Conservation (phyloP, 2,797 vertebrate species). For the Malurus leucopterus region DNA sequence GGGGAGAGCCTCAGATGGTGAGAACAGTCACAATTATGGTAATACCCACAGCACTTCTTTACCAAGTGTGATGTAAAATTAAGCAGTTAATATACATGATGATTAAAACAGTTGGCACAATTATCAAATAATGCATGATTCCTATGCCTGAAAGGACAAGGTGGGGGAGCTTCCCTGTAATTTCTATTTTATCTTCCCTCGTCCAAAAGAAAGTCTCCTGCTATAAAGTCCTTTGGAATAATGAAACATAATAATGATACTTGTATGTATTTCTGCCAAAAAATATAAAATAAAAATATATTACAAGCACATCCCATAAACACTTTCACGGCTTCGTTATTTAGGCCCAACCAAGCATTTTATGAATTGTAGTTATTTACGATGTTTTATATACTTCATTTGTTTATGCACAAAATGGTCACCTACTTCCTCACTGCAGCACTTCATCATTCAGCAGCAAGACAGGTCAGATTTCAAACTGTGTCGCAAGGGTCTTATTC, state of each 20-base stretch:
- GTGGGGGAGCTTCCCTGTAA: not conserved
- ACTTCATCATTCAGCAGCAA: not conserved
- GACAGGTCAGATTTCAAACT: not conserved
- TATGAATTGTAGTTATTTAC: slow-evolving; percentile 24
- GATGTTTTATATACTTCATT: not conserved
- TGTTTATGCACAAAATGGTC: slow-evolving; percentile 8
- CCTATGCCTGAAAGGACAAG: not conserved
- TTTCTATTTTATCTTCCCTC: not conserved
- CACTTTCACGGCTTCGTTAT: slow-evolving; percentile 29
- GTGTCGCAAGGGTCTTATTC: not conserved
- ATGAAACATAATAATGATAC: not conserved
- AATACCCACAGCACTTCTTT: not conserved
- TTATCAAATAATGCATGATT: not conserved
- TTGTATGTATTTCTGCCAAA: not conserved
- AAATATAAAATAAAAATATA: slow-evolving; percentile 7
- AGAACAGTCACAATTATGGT: not conserved
- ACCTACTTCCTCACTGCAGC: not conserved
- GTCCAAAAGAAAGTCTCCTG: not conserved
- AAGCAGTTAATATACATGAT: not conserved
- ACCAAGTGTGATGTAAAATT: not conserved
- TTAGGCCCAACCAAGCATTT: slow-evolving; percentile 11
- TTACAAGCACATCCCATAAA: slow-evolving; percentile 10
- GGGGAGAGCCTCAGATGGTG: not conserved
- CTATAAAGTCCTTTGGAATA: not conserved
- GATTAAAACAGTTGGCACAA: not conserved